A percentile compares a stretch with the other conserved stretches of the same genome.
These are phyloP conservation scores for Varanus salvator DNA, from an alignment of 2,113 vertebrate genomes.

Conservation along the genomic window DNA sequence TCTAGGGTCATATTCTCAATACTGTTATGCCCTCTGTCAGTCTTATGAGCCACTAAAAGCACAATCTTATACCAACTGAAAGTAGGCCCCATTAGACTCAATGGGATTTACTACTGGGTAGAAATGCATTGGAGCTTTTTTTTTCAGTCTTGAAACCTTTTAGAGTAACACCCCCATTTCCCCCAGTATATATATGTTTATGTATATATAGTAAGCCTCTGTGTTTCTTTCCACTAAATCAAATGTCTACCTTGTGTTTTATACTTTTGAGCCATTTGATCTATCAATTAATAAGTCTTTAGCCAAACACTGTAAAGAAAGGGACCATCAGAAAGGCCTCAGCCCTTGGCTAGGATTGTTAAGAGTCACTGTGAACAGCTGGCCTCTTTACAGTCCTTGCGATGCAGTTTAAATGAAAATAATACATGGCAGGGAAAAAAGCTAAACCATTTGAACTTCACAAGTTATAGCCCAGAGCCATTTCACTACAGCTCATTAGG, in stretches of 20 bases:
- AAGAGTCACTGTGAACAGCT: conserved; percentile 76
- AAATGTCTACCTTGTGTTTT: conserved; percentile 9
- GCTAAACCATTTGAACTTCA: conserved; percentile 77
- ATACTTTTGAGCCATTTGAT: conserved; percentile 51
- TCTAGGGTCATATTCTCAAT: neutral
- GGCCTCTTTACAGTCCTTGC: conserved; percentile 75
- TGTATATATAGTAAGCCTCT: conserved; percentile 24
- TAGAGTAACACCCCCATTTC: neutral
- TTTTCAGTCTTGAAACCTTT: neutral
- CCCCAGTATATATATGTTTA: neutral
- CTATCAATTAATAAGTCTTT: conserved; percentile 64
- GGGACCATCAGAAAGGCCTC: conserved; percentile 60
- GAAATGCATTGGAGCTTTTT: neutral
- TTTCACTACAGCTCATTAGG: conserved; percentile 81
- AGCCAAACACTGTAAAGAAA: conserved; percentile 61
- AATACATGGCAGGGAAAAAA: conserved; percentile 74
- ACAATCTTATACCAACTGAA: neutral
- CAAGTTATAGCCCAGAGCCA: conserved; percentile 78
- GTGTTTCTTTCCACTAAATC: conserved; percentile 40
- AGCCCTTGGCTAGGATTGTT: conserved; percentile 66
- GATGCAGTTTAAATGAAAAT: conserved; percentile 77
- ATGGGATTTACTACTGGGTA: neutral
- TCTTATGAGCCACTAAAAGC: neutral
- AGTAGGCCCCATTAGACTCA: neutral
- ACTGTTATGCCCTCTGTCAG: neutral